phyloP scores from a whole-genome alignment of 2,888 invertebrate genomes.

The Stegophylla sp. region DNA sequence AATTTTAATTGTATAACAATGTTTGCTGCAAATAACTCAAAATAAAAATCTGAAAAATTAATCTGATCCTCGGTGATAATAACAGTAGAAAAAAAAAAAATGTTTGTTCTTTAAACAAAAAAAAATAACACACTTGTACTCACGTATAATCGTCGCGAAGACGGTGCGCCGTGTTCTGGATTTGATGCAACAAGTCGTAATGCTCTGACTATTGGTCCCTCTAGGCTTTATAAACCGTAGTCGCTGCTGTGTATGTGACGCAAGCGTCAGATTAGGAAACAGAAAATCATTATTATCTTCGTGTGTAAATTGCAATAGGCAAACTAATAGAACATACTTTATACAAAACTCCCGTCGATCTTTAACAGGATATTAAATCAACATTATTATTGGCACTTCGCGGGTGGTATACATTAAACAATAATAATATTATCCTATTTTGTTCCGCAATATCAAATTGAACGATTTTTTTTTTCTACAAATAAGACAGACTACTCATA shows the following conservation, averaged over 20 bases:
- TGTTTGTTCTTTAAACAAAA: not conserved
- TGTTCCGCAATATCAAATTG: not conserved
- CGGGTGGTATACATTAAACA: slow-evolving; percentile 15
- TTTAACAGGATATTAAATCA: slow-evolving; percentile 27
- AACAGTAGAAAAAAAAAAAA: not conserved
- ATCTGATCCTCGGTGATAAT: not conserved
- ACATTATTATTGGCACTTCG: slow-evolving; percentile 30
- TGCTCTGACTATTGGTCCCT: slow-evolving; percentile 49
- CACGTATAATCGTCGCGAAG: slow-evolving; percentile 29
- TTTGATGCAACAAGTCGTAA: slow-evolving; percentile 55
- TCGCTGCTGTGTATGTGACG: slow-evolving; percentile 40
- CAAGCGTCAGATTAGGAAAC: slow-evolving; percentile 44
- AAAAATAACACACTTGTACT: slow-evolving; percentile 13
- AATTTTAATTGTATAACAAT: too few species aligned
- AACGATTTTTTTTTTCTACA: not conserved
- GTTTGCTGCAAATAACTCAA: too few species aligned
- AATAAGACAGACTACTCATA: not conserved
- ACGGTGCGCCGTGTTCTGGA: slow-evolving; percentile 44
- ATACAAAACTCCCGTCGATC: slow-evolving; percentile 25
- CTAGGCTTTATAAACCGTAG: slow-evolving; percentile 48
- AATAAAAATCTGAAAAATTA: not conserved
- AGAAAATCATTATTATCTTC: slow-evolving; percentile 31
- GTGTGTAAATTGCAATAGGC: slow-evolving; percentile 4
- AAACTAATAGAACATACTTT: too few species aligned
- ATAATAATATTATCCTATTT: not conserved